Percentiles rank a stretch among this genome's conserved stretches.
Conservation (phyloP, 2,113 vertebrate species). For the Pseudois nayaur region DNA sequence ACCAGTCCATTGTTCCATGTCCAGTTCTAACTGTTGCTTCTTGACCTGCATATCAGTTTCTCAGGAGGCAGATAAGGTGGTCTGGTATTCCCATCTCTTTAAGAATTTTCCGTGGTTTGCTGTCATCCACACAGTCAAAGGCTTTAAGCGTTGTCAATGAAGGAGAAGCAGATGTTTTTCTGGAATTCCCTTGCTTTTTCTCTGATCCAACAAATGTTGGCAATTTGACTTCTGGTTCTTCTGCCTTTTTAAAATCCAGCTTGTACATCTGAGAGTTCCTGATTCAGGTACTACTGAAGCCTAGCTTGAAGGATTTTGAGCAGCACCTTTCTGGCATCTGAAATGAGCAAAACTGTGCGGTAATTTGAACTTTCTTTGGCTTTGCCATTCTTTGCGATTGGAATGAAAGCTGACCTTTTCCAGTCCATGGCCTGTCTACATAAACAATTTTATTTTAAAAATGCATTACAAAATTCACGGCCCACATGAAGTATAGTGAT, state of each 20-base stretch:
- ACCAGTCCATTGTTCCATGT: background rate
- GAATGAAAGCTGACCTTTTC: background rate
- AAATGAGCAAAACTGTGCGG: background rate
- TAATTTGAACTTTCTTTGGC: background rate
- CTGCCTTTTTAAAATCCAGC: background rate
- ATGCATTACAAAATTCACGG: background rate
- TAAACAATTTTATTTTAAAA: background rate
- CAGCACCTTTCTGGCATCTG: background rate
- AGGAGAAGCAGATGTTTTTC: background rate
- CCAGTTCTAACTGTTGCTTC: background rate
- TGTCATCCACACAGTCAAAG: background rate
- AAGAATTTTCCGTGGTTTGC: background rate
- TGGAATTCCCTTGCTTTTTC: background rate
- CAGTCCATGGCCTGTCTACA: background rate
- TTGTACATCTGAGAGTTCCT: background rate
- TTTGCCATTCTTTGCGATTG: background rate
- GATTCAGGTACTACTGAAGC: background rate
- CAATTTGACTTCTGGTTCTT: background rate
- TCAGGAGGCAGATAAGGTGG: background rate
- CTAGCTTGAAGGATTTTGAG: background rate
- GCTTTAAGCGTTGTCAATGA: accelerated
- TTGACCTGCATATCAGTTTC: background rate
- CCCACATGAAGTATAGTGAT: background rate
- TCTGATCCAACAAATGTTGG: background rate
- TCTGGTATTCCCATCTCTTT: background rate